phyloP scores from a whole-genome alignment of 2,797 vertebrate species.

The Tadarida brasiliensis region DNA sequence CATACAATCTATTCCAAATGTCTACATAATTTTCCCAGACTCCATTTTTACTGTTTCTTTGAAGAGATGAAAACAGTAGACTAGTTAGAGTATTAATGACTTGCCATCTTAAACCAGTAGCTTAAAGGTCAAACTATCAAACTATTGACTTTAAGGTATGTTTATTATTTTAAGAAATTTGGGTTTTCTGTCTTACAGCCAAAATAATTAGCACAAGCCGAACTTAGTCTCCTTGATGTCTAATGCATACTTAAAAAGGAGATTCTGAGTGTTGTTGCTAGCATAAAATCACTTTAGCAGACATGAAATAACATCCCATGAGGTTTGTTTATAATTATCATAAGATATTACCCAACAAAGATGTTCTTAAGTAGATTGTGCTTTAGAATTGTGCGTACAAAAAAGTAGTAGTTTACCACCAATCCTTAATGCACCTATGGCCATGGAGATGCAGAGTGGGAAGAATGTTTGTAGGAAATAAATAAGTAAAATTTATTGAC shows the following conservation, averaged over 20 bases:
- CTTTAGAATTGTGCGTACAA: background rate
- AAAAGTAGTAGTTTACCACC: background rate
- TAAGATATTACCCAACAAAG: background rate
- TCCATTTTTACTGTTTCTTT: conserved; percentile 29
- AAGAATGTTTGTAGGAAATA: background rate
- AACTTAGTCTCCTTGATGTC: background rate
- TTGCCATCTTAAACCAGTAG: conserved; percentile 11
- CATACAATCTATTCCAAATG: background rate
- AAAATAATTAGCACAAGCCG: conserved; percentile 11
- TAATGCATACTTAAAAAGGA: background rate
- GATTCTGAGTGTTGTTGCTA: background rate
- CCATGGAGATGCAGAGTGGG: background rate
- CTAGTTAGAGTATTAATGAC: background rate
- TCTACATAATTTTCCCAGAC: background rate
- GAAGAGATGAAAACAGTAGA: background rate
- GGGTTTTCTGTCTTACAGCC: background rate
- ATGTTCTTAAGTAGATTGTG: background rate
- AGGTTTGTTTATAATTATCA: background rate
- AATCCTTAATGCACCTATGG: background rate
- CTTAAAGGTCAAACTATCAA: conserved; percentile 44
- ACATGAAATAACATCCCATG: background rate
- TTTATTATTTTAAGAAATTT: conserved; percentile 45
- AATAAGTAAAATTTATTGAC: background rate
- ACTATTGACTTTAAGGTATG: conserved; percentile 17
- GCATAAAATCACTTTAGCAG: conserved; percentile 35